Conservation (phyloP, 2,113 vertebrate species). For the Anhinga anhinga region DNA sequence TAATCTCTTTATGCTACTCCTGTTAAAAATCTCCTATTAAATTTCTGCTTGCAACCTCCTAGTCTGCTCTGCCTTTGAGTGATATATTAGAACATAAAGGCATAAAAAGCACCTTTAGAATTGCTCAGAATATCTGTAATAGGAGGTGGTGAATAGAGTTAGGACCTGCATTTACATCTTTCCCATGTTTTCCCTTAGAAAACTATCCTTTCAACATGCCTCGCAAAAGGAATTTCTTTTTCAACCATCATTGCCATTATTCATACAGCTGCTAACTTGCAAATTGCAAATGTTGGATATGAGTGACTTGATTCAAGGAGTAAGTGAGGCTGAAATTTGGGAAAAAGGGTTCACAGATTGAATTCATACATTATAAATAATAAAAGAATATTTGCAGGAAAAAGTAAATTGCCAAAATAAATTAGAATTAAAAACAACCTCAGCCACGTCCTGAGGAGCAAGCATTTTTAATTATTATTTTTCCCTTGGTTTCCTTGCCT, state of each 20-base stretch:
- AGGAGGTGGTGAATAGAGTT: background rate
- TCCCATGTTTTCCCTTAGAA: background rate
- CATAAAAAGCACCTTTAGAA: background rate
- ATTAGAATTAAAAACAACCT: background rate
- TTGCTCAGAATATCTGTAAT: background rate
- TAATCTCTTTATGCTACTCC: background rate
- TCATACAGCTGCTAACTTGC: background rate
- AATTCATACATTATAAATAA: background rate
- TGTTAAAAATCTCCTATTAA: background rate
- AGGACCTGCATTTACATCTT: slow-evolving; percentile 1
- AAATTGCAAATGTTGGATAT: background rate
- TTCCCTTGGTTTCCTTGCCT: background rate
- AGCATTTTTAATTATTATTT: slow-evolving; percentile 7
- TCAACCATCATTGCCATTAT: background rate
- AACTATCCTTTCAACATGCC: background rate
- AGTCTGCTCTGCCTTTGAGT: background rate
- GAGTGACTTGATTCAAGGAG: background rate
- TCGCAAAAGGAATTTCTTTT: background rate
- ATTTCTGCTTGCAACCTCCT: background rate
- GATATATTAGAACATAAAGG: background rate
- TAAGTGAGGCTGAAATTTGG: background rate
- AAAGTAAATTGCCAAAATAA: background rate
- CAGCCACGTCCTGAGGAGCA: background rate
- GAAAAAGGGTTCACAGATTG: background rate
- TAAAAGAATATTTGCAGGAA: background rate